Percentiles rank a stretch among this genome's conserved stretches.
Conservation (phyloP, 1,140 invertebrate species). For the Phenacoccus solenopsis region DNA sequence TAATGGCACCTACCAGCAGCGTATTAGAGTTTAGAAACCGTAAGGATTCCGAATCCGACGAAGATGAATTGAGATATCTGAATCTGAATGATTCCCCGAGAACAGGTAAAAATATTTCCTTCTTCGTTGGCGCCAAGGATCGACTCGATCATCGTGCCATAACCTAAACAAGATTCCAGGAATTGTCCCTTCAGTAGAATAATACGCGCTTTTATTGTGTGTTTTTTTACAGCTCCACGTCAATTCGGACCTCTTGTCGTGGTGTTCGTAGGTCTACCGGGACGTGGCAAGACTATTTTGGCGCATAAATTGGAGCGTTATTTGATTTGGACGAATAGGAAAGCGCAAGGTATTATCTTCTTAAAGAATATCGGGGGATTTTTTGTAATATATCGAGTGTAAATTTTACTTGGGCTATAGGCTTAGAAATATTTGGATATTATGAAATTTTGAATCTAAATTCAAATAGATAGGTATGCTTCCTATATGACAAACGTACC, state of each 20-base stretch:
- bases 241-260: slow-evolving; percentile 47
- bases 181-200: no score
- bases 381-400: no score
- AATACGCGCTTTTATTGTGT: neutral
- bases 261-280: slow-evolving; percentile 81
- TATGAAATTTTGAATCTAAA: no score
- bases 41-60: slow-evolving; percentile 16
- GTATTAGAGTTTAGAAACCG: neutral
- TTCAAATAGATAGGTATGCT: no score
- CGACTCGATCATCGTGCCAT: no score
- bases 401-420: no score
- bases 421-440: no score
- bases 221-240: neutral
- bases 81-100: neutral
- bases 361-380: no score
- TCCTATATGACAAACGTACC: no score
- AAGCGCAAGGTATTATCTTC: slow-evolving; percentile 56
- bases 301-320: slow-evolving; percentile 76
- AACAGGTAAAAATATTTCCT: slow-evolving; percentile 6
- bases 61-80: slow-evolving; percentile 2
- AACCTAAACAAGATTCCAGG: no score
- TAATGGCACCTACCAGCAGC: slow-evolving; percentile 17
- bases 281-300: slow-evolving; percentile 80
- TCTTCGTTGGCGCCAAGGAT: no score
- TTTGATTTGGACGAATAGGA: slow-evolving; percentile 79